phyloP scores from a whole-genome alignment of 2,888 invertebrate species.

The Blastobasis lacticolella region DNA sequence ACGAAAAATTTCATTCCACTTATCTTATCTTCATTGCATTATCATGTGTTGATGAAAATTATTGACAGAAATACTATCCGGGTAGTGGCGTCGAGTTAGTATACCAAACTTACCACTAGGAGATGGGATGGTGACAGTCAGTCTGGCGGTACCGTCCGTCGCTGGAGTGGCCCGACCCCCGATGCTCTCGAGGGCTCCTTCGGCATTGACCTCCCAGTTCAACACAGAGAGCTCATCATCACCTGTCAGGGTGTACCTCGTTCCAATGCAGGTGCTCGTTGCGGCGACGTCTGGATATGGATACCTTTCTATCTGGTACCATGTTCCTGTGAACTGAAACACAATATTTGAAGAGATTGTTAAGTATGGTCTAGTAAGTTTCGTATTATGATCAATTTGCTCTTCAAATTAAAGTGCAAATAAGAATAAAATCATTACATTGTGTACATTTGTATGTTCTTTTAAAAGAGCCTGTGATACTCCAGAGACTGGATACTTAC shows the following conservation, averaged over 20 bases:
- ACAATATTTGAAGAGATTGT: neutral
- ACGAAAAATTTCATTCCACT: too few species aligned
- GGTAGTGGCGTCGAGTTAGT: too few species aligned
- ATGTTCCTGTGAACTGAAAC: conserved; percentile 49
- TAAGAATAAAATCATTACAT: neutral
- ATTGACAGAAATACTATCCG: too few species aligned
- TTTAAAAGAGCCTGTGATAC: too few species aligned
- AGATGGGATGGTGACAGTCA: conserved; percentile 33
- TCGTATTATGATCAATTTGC: neutral
- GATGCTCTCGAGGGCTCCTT: conserved; percentile 31
- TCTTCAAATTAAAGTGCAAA: neutral
- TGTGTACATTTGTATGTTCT: too few species aligned
- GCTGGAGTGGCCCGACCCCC: conserved; percentile 38
- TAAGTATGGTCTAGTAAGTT: neutral
- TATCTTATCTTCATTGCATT: too few species aligned
- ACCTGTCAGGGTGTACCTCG: conserved; percentile 31
- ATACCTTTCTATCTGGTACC: conserved; percentile 56
- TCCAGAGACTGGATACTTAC: too few species aligned
- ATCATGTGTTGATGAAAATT: too few species aligned
- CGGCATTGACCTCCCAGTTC: conserved; percentile 45
- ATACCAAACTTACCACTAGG: too few species aligned
- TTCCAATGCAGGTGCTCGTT: conserved; percentile 40
- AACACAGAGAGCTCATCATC: conserved; percentile 34
- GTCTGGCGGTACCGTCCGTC: conserved; percentile 35
- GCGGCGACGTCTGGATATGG: conserved; percentile 46